phyloP scores from a whole-genome alignment of 2,113 vertebrate species.

The Oryzias celebensis region DNA sequence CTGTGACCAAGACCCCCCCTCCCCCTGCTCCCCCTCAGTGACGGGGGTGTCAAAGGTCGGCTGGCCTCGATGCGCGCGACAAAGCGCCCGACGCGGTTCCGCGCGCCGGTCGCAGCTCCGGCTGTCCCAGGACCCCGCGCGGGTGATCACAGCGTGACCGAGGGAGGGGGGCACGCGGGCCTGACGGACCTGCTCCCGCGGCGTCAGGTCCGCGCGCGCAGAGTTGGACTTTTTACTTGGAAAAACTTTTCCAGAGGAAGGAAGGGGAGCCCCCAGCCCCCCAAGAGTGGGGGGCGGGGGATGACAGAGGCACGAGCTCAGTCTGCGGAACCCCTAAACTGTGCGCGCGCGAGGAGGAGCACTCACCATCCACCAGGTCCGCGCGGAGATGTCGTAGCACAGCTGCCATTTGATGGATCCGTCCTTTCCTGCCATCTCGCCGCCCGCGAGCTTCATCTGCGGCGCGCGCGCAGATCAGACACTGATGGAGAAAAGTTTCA shows the following conservation, averaged over 20 bases:
- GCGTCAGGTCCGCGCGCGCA: no score
- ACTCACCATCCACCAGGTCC: slow-evolving; percentile 99
- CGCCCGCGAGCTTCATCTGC: slow-evolving; percentile 98
- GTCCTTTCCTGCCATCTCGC: slow-evolving; percentile 98
- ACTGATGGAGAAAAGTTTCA: slow-evolving; percentile 99
- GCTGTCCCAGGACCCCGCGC: slow-evolving; percentile 23
- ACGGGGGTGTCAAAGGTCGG: slow-evolving; percentile 90
- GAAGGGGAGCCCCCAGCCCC: not conserved
- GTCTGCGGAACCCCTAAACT: no score
- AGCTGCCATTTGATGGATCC: slow-evolving; percentile 99
- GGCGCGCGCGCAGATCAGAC: slow-evolving; percentile 90
- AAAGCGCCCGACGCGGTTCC: slow-evolving; percentile 74
- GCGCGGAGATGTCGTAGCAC: slow-evolving; percentile 99
- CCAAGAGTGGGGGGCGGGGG: not conserved
- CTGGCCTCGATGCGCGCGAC: slow-evolving; percentile 89
- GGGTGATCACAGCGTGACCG: not conserved
- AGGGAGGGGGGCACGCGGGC: not conserved
- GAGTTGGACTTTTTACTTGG: no score
- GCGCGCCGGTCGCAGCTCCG: slow-evolving; percentile 17
- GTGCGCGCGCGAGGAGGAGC: slow-evolving; percentile 1
- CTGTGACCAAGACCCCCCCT: slow-evolving; percentile 76
- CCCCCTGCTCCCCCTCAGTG: slow-evolving; percentile 4
- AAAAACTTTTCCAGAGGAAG: not conserved
- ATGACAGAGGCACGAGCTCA: no score
- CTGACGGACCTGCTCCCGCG: no score